Conservation (phyloP, 2,113 vertebrate genomes). For the Ceuthmochares aereus region DNA sequence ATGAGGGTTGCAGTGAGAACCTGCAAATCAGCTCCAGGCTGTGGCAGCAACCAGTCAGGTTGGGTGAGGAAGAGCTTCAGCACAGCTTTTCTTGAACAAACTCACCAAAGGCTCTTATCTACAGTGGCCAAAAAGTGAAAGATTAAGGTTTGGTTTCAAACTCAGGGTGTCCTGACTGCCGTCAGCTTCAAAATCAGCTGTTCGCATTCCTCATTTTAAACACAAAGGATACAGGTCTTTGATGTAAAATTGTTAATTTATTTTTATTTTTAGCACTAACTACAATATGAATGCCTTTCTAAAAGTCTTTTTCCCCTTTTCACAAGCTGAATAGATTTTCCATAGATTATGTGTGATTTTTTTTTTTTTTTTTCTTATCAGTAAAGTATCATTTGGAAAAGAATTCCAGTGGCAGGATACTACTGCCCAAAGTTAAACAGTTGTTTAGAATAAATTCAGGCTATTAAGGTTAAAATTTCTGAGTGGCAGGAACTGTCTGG, state of each 20-base stretch:
- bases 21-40: neutral
- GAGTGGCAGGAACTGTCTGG: neutral
- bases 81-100: neutral
- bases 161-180: neutral
- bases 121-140: neutral
- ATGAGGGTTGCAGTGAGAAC: fast-evolving
- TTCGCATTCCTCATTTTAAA: neutral
- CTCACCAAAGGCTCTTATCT: neutral
- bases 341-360: neutral
- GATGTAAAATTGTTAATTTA: neutral
- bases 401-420: neutral
- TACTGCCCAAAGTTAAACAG: neutral
- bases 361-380: no score
- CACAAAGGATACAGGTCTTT: neutral
- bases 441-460: neutral
- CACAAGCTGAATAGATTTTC: neutral
- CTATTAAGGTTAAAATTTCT: neutral
- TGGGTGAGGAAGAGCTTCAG: neutral
- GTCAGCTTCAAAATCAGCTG: neutral
- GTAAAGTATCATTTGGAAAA: neutral
- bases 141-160: neutral
- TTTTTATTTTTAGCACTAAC: neutral
- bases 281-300: neutral
- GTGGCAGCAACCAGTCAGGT: neutral
- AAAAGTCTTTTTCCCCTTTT: neutral